Evolutionary conservation across 2,113 vertebrate species (phyloP), one percentile per base, ranked within the genome.

Genomic region (Hucho hucho): DNA sequence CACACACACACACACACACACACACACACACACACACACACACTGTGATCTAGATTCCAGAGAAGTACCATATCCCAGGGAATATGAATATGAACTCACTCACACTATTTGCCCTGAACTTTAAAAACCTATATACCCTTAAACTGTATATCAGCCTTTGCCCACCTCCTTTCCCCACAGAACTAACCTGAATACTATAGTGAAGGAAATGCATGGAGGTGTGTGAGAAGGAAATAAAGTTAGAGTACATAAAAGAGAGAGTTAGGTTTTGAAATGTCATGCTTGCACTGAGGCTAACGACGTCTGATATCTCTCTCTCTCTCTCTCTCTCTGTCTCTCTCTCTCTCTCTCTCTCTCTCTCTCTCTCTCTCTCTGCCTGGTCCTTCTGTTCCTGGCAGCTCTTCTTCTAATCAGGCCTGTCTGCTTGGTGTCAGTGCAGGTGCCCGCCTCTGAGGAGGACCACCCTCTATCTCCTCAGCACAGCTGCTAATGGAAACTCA

Each of bases 231-330:
- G n/a, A 9, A 47, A 46, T 28, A 29, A 49, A 29, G 43, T 63
- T 22, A 43, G 37, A 2, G 63, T 24, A 43, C 61, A 37, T 59
- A n/a, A 7, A 20, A 59, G 56, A 59, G 53, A 20, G 16, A 59
- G 56, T 59, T 59, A 11, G 56, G 59, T 70, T 71, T 37, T 58
- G 43, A 79, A 71, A 66, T 79, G 73, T 79, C 73, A 58, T 37
- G 26, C 72, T 56, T 46, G 61, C 61, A 58, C 61, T 32, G 47
- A 75, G 68, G 47, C 68, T 64, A 65, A 61, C 16, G 59, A n/a
- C n/a, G 47, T 59, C 70, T 14, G 64, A 12, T n/a, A 1, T 29
- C 29, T 29, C 29, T 29, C 28, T 29, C 28, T 29, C 28, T 29
- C 28, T 29, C 28, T 29, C 28, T 29, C 28, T 3, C 3, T 6